phyloP scores from a whole-genome alignment of 2,113 vertebrate species.

The Turnix velox region DNA sequence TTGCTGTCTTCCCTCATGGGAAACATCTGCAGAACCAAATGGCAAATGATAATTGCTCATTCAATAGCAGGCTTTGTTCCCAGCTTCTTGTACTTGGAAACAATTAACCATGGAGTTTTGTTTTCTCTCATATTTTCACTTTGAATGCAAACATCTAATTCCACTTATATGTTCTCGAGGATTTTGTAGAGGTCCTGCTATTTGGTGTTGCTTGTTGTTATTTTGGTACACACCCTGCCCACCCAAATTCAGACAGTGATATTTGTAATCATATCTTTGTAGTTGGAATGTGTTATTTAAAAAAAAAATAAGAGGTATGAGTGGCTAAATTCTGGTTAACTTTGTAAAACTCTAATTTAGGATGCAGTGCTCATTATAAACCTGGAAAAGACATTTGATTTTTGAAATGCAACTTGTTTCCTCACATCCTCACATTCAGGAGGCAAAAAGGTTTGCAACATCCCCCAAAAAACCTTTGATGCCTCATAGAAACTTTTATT shows the following conservation, averaged over 20 bases:
- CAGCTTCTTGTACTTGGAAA: slow-evolving; percentile 1
- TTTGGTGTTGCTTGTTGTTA: neutral
- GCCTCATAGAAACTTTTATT: neutral
- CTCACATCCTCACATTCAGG: too few species aligned
- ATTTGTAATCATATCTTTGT: neutral
- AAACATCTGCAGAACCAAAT: slow-evolving; percentile 49
- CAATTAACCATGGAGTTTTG: slow-evolving; percentile 20
- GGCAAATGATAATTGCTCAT: slow-evolving; percentile 21
- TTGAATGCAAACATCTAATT: slow-evolving; percentile 19
- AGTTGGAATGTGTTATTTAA: neutral
- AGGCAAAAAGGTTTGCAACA: neutral
- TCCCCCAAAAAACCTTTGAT: neutral
- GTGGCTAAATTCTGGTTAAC: neutral
- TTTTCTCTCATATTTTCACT: slow-evolving; percentile 27
- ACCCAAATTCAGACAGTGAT: neutral
- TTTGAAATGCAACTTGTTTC: neutral
- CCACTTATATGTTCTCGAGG: neutral
- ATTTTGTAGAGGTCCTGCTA: neutral
- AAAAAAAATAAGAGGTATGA: neutral
- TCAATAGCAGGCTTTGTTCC: slow-evolving; percentile 41
- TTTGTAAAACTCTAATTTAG: neutral
- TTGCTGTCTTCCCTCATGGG: slow-evolving; percentile 20
- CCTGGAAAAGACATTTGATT: neutral
- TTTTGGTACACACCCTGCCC: neutral
- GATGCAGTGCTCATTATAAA: neutral